Evolutionary conservation across 2,888 invertebrate genomes (phyloP).

Genomic region (Thecophora atra): DNA sequence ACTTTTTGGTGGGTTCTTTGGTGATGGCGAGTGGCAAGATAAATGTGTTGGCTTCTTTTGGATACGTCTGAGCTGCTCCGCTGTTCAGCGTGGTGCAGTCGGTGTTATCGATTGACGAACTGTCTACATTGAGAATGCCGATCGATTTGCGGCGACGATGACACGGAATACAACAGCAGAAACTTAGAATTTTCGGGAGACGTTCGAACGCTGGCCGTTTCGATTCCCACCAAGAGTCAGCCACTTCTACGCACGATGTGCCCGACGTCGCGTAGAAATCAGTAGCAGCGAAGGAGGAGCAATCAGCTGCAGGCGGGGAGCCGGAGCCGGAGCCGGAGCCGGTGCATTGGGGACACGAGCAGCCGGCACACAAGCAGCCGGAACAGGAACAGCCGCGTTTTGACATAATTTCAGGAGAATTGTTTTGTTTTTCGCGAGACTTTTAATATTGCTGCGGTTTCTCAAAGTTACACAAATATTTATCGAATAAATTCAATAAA

Average conservation of each 20-base stretch:
- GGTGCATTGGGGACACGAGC: neutral
- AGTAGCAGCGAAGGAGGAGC: neutral
- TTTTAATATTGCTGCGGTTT: neutral
- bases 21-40: constrained; percentile 43
- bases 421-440: neutral
- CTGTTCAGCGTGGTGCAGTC: neutral
- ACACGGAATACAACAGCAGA: constrained; percentile 54
- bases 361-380: constrained; percentile 1
- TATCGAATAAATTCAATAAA: no score
- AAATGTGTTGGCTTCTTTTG: constrained; percentile 40
- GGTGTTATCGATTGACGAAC: constrained; percentile 16
- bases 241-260: constrained; percentile 44
- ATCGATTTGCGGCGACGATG: constrained; percentile 62
- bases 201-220: constrained; percentile 49
- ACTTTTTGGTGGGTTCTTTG: constrained; percentile 39
- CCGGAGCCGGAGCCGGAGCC: neutral
- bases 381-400: neutral
- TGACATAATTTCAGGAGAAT: constrained; percentile 1
- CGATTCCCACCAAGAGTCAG: constrained; percentile 50
- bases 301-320: neutral
- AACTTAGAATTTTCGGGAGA: constrained; percentile 48
- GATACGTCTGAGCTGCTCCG: neutral
- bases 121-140: constrained; percentile 42
- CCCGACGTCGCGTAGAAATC: neutral
- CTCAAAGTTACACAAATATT: no score